phyloP scores from a whole-genome alignment of 2,888 invertebrate species.

The Thymelicus lineola region DNA sequence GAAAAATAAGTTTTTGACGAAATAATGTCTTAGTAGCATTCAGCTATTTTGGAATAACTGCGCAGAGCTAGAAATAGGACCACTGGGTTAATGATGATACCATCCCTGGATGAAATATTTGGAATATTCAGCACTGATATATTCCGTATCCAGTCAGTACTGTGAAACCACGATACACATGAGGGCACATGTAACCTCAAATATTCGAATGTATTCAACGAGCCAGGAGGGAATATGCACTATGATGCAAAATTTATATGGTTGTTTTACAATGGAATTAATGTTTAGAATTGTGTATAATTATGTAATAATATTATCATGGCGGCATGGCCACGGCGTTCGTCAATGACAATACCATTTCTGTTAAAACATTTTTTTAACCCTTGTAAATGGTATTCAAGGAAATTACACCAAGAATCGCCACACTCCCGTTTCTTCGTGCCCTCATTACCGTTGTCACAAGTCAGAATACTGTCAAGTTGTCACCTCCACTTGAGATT shows the following conservation, averaged over 20 bases:
- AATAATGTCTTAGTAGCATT: no score
- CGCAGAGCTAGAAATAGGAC: not conserved
- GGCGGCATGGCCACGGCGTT: no score
- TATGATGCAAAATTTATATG: not conserved
- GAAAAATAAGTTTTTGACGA: no score
- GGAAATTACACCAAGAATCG: not conserved
- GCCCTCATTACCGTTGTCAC: constrained; percentile 18
- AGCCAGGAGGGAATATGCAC: constrained; percentile 3
- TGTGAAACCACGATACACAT: not conserved
- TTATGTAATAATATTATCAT: no score
- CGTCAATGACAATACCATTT: no score
- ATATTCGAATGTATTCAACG: constrained; percentile 1
- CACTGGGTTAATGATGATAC: not conserved
- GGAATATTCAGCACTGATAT: not conserved
- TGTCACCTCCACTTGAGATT: constrained; percentile 34
- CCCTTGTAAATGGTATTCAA: no score
- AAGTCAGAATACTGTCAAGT: constrained; percentile 15
- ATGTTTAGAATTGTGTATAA: not conserved
- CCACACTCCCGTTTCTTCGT: not conserved
- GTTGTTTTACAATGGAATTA: not conserved
- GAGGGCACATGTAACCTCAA: constrained; percentile 1
- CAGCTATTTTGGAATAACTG: not conserved
- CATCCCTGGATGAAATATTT: not conserved
- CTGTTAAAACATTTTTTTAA: no score
- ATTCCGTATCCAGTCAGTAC: not conserved